phyloP scores from a whole-genome alignment of 1,140 invertebrate species.

The Hormaphis cornu region DNA sequence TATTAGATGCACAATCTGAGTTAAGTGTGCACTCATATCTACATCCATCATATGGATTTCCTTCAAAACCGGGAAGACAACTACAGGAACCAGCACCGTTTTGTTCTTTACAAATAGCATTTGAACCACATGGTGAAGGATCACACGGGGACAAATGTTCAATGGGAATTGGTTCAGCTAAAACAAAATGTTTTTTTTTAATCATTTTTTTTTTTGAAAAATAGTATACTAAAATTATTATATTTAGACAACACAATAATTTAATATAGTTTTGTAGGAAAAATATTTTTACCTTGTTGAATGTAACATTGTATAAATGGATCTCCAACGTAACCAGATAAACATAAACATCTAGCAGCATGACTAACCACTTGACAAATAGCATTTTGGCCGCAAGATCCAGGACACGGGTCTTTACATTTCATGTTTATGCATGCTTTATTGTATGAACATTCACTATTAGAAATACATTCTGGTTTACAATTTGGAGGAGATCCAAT shows the following conservation, averaged over 20 bases:
- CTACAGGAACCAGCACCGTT: slow-evolving; percentile 57
- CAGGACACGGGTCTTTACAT: slow-evolving; percentile 50
- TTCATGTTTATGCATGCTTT: slow-evolving; percentile 50
- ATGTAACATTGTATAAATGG: slow-evolving; percentile 56
- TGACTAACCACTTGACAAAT: slow-evolving; percentile 60
- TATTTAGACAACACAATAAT: no score
- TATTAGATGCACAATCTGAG: slow-evolving; percentile 59
- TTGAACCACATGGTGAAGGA: slow-evolving; percentile 62
- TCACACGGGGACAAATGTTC: slow-evolving; percentile 49
- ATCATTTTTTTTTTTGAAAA: not conserved
- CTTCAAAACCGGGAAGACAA: slow-evolving; percentile 60
- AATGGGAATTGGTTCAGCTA: slow-evolving; percentile 36
- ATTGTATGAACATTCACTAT: slow-evolving; percentile 47
- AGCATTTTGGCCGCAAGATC: slow-evolving; percentile 51
- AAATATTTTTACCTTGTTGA: slow-evolving; percentile 15
- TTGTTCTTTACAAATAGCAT: slow-evolving; percentile 59
- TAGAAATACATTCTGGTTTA: slow-evolving; percentile 48
- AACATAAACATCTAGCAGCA: slow-evolving; percentile 56
- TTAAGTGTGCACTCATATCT: slow-evolving; percentile 63
- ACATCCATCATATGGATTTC: slow-evolving; percentile 66
- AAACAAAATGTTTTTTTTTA: not conserved
- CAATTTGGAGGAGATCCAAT: slow-evolving; percentile 47
- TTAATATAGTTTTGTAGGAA: not conserved
- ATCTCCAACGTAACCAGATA: slow-evolving; percentile 57
- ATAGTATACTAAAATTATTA: no score